Evolutionary conservation across 2,888 invertebrate genomes (phyloP), one percentile per base, ranked within the genome.

Genomic region (Holacanthella duospinosa): DNA sequence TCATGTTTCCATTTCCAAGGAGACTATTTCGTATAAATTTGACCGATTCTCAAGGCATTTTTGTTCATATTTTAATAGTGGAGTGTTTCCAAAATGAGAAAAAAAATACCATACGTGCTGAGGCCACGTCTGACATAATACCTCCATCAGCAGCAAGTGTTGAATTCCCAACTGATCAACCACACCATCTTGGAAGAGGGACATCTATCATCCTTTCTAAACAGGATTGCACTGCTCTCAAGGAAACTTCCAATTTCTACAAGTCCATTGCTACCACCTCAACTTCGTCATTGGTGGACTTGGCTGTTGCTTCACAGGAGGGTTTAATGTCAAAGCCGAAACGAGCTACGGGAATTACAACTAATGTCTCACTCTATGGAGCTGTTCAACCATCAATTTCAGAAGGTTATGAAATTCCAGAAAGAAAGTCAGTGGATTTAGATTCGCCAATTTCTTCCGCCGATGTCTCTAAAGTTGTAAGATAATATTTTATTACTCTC

Each of bases 1-100:
- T 2, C 28, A 57, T 57, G 57, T 57, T 57, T 29, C 36, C 57
- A 19, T 60, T 60, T 24, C 29, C 53, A 24, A 27, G n/a, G 9
- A 3, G 53, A 55, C 57, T 28, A 29, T 29, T 57, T 48, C 21
- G 43, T 28, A 29, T 26, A 26, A 6, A 16, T 43, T 43, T 29
- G 6, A 12, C 4, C 26, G 56, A 61, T 9, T 19, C 55, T 61
- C 43, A 61, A 36, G 55, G 55, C 24, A 27, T 61, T 55, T 61
- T 61, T 61, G 55, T 61, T 54, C 56, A 55, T 63, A 36, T 60
- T 62, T 63, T 55, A 44, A 12, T 60, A 63, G 60, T 59, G 21
- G 60, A 59, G 26, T 63, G 63, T 48, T 43, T 55, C 21, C 26
- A 63, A 19, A 63, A 28, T 43, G 43, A 43, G 43, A 59, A 55